Conservation (phyloP, 2,888 invertebrate genomes). For the Perdita meconis region DNA sequence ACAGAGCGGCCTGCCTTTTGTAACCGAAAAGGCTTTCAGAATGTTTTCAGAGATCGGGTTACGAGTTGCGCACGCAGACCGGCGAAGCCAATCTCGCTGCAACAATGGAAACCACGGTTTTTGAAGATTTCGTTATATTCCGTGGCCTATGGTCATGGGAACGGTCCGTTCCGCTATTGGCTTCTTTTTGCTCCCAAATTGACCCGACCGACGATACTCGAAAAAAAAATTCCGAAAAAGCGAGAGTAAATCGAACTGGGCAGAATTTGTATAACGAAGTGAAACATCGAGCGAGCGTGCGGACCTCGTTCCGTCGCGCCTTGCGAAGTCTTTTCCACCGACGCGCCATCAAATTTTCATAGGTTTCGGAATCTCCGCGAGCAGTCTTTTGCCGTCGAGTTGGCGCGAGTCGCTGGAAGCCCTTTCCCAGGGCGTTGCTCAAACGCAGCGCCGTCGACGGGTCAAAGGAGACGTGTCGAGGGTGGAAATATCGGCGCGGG, state of each 20-base stretch:
- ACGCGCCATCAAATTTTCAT: slow-evolving; percentile 65
- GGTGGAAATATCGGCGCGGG: slow-evolving; percentile 51
- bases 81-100: slow-evolving; percentile 3
- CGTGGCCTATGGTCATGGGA: slow-evolving; percentile 1
- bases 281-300: slow-evolving; percentile 12
- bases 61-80: background rate
- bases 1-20: background rate
- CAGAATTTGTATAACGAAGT: background rate
- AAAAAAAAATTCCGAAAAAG: background rate
- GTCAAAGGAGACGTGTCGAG: slow-evolving; percentile 49
- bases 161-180: background rate
- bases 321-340: slow-evolving; percentile 30
- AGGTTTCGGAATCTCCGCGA: slow-evolving; percentile 59
- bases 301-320: background rate
- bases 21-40: background rate
- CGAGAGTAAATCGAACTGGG: background rate
- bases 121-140: slow-evolving; percentile 30
- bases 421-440: slow-evolving; percentile 18
- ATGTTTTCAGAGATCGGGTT: slow-evolving; percentile 16
- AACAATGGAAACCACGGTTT: slow-evolving; percentile 23
- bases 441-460: slow-evolving; percentile 19
- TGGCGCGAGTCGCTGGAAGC: slow-evolving; percentile 38
- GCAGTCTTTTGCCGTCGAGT: slow-evolving; percentile 55
- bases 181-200: slow-evolving; percentile 13
- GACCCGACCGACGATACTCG: background rate